Percentiles rank a stretch among this genome's conserved stretches.
These are phyloP conservation scores for Epirrhoe alternata DNA, from an alignment of 2,888 invertebrate genomes.

Conservation along the genomic window DNA sequence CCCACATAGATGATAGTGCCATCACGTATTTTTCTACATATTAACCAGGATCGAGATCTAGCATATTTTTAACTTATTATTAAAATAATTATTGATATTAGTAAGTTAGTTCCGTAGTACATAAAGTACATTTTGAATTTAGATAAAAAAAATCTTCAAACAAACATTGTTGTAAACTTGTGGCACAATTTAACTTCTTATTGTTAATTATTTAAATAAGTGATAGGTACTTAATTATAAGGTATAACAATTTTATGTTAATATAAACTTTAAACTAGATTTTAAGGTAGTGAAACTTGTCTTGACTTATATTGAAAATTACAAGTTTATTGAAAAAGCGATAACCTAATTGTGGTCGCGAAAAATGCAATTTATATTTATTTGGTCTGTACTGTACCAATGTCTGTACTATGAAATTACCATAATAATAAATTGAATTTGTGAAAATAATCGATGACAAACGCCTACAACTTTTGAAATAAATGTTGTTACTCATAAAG, in stretches of 20 bases:
- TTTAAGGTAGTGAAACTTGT: background rate
- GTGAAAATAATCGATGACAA: constrained; percentile 25
- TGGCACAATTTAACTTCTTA: constrained; percentile 6
- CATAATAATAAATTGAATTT: too few relatives aligned
- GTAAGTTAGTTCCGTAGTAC: background rate
- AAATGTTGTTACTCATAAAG: constrained; percentile 17
- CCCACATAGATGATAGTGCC: constrained; percentile 2
- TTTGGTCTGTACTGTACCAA: too few relatives aligned
- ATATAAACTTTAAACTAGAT: background rate
- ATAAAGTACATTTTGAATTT: background rate
- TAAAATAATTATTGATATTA: background rate
- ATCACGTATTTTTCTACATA: too few relatives aligned
- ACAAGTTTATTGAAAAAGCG: background rate
- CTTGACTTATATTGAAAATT: background rate
- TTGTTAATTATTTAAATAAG: constrained; percentile 9
- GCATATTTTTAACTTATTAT: background rate
- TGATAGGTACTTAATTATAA: background rate
- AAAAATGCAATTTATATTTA: background rate
- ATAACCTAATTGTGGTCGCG: background rate
- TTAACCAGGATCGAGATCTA: background rate
- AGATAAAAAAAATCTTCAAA: background rate
- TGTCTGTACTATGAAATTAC: too few relatives aligned
- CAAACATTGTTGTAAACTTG: constrained; percentile 8
- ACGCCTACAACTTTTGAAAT: constrained; percentile 28
- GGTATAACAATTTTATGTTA: background rate